These are phyloP conservation scores for Aphidoletes aphidimyza DNA, from an alignment of 2,888 invertebrate genomes.

Conservation along the genomic window DNA sequence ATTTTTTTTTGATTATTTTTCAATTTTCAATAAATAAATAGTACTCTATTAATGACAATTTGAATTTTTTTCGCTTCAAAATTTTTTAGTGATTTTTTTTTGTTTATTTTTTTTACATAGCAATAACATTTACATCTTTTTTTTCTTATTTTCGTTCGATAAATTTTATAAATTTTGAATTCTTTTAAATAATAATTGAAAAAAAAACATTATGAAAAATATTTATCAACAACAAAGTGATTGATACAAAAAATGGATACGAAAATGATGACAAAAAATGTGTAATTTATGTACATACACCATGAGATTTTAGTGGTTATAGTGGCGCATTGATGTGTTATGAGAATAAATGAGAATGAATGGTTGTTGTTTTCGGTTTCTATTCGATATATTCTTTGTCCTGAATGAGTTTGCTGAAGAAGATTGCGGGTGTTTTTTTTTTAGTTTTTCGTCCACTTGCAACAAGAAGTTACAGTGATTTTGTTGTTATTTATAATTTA, in stretches of 20 bases:
- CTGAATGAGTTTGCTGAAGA: too few species aligned
- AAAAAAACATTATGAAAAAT: slow-evolving; percentile 10
- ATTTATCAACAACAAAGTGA: slow-evolving; percentile 40
- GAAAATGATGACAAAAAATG: not conserved
- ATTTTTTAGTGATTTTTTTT: slow-evolving; percentile 6
- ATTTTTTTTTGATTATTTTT: not conserved
- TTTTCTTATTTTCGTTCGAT: not conserved
- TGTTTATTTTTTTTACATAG: not conserved
- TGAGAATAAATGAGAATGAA: not conserved
- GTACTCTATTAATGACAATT: slow-evolving; percentile 9
- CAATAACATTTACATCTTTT: not conserved
- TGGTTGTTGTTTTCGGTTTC: not conserved
- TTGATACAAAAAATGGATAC: not conserved
- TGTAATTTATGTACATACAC: slow-evolving; percentile 18
- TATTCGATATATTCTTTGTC: too few species aligned
- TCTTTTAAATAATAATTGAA: not conserved
- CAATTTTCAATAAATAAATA: slow-evolving; percentile 22
- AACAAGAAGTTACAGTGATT: too few species aligned
- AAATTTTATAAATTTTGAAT: slow-evolving; percentile 29
- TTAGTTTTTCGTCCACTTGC: too few species aligned
- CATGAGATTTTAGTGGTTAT: not conserved
- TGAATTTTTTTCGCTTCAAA: not conserved
- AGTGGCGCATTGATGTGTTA: not conserved
- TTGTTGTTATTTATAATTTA: too few species aligned
- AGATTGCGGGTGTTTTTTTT: too few species aligned